Evolutionary conservation across 2,113 vertebrate genomes (phyloP).

Genomic region (Leucopsar rothschildi): DNA sequence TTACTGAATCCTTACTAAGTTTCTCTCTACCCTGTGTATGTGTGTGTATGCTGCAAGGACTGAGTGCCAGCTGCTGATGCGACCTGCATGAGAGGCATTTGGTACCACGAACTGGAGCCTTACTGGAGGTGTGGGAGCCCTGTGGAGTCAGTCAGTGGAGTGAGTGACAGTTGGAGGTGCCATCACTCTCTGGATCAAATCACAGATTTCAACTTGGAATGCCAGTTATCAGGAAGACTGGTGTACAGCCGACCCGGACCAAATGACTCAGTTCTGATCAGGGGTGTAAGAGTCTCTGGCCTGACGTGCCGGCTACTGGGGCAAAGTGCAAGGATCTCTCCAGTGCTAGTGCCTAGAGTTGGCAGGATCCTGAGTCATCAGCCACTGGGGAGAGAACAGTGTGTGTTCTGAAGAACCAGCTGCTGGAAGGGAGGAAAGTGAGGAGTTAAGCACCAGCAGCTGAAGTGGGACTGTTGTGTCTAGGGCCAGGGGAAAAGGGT

Average conservation of each 20-base stretch:
- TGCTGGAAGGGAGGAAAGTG: neutral
- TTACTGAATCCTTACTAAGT: neutral
- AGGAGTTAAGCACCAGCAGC: neutral
- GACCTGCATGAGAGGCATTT: neutral
- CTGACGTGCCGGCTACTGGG: neutral
- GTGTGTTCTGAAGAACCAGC: neutral
- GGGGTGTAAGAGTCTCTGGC: neutral
- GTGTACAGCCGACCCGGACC: neutral
- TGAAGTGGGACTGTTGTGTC: neutral
- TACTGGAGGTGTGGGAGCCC: neutral
- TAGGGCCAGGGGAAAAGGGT: neutral
- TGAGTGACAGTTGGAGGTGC: neutral
- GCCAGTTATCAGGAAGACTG: neutral
- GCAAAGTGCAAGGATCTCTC: neutral
- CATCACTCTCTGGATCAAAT: neutral
- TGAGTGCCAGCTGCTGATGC: neutral
- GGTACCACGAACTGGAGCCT: neutral
- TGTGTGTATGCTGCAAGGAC: neutral
- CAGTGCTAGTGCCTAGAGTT: neutral
- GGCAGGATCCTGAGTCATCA: accelerated
- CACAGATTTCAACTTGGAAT: neutral
- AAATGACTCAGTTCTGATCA: neutral
- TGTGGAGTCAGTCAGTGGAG: neutral
- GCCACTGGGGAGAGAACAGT: neutral
- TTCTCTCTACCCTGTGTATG: accelerated